phyloP scores from a whole-genome alignment of 2,797 vertebrate genomes.

The Tapirus indicus region DNA sequence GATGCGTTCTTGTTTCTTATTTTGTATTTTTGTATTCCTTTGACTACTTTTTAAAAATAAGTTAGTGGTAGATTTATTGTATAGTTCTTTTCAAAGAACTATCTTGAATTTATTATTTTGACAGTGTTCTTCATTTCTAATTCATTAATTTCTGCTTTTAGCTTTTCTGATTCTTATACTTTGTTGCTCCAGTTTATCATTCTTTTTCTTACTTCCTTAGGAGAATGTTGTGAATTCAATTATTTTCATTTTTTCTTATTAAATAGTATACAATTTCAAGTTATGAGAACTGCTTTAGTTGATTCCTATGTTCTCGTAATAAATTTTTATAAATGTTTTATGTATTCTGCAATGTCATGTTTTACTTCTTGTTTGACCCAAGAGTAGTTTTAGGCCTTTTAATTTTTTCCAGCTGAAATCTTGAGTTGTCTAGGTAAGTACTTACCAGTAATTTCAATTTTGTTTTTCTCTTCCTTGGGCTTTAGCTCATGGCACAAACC shows the following conservation, averaged over 20 bases:
- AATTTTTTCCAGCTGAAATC: background rate
- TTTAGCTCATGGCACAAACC: background rate
- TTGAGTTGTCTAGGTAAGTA: background rate
- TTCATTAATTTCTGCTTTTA: slow-evolving; percentile 34
- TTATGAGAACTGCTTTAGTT: background rate
- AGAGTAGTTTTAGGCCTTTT: background rate
- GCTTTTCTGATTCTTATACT: slow-evolving; percentile 11
- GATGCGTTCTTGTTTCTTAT: background rate
- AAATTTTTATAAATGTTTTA: background rate
- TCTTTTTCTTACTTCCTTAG: background rate
- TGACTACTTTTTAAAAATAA: background rate
- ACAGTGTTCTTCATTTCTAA: slow-evolving; percentile 2
- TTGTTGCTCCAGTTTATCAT: background rate
- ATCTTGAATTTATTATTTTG: slow-evolving; percentile 34
- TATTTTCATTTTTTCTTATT: slow-evolving; percentile 44
- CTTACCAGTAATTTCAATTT: background rate
- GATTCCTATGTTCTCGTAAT: background rate
- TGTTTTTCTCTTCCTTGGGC: background rate
- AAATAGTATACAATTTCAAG: background rate
- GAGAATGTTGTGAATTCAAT: background rate
- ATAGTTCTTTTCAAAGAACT: background rate
- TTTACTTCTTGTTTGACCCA: background rate
- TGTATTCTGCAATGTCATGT: background rate
- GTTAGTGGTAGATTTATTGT: background rate
- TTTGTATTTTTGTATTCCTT: background rate